A percentile compares a stretch with the other conserved stretches of the same genome.
Conservation (phyloP, 2,888 invertebrate species). For the Calameuta pallipes region DNA sequence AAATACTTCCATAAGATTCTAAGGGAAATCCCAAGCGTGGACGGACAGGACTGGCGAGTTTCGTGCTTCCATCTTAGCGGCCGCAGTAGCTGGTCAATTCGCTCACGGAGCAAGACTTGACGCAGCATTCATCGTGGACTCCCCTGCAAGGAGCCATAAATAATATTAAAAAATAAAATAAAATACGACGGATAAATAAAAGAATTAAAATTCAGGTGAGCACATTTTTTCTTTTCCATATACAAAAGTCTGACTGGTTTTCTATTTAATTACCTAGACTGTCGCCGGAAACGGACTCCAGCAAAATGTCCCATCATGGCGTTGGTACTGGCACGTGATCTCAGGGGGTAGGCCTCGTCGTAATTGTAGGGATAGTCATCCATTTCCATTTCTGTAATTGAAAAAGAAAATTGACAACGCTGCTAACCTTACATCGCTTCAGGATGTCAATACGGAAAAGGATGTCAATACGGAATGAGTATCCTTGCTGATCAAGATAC, state of each 20-base stretch:
- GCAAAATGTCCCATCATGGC: slow-evolving; percentile 52
- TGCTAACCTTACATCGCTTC: neutral
- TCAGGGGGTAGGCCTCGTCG: slow-evolving; percentile 54
- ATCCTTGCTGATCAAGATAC: slow-evolving; percentile 28
- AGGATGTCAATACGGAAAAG: neutral
- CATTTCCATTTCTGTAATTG: slow-evolving; percentile 47
- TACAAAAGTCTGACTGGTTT: no score
- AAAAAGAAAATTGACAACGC: neutral
- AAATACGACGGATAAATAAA: neutral
- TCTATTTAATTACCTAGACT: slow-evolving; percentile 12
- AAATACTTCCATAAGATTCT: neutral
- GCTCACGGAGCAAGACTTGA: slow-evolving; percentile 59
- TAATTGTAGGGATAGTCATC: slow-evolving; percentile 48
- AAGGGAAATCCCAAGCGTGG: neutral
- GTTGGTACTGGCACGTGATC: slow-evolving; percentile 51
- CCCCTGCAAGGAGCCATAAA: slow-evolving; percentile 40
- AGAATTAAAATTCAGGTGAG: neutral
- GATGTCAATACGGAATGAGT: neutral
- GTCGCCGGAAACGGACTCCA: slow-evolving; percentile 33
- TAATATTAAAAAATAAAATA: neutral
- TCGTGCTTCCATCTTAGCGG: slow-evolving; percentile 17
- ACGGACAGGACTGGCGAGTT: neutral
- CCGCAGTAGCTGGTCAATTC: slow-evolving; percentile 64
- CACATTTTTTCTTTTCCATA: no score
- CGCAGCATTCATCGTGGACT: slow-evolving; percentile 67